Evolutionary conservation across 2,888 invertebrate genomes (phyloP).

Genomic region (Petrolisthes cinctipes): DNA sequence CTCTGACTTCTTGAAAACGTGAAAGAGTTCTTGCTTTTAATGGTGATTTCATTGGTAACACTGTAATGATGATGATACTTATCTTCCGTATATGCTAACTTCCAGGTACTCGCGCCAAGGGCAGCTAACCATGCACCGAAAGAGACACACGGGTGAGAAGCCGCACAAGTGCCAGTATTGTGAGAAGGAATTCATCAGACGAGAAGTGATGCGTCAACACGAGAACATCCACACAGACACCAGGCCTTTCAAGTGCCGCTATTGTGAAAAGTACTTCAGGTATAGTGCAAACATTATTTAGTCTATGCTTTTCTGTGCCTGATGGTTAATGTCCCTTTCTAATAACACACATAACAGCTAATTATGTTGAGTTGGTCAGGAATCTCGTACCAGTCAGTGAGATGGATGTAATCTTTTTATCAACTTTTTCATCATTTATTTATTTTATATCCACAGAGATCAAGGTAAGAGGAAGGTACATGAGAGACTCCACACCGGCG

Average conservation of each 20-base stretch:
- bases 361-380: no score
- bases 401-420: neutral
- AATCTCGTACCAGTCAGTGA: neutral
- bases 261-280: constrained; percentile 64
- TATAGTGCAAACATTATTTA: neutral
- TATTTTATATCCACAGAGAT: constrained; percentile 34
- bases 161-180: constrained; percentile 57
- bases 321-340: no score
- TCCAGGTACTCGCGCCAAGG: constrained; percentile 53
- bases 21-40: neutral
- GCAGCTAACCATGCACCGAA: constrained; percentile 47
- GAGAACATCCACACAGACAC: constrained; percentile 65
- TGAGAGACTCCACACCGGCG: constrained; percentile 59
- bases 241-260: constrained; percentile 60
- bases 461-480: constrained; percentile 57
- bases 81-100: neutral
- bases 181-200: constrained; percentile 48
- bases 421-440: neutral
- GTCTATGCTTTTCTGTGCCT: no score
- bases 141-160: constrained; percentile 43
- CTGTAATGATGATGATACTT: neutral
- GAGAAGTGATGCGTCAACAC: constrained; percentile 60
- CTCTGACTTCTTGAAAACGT: neutral
- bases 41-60: neutral
- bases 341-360: no score